phyloP scores from a whole-genome alignment of 2,113 vertebrate species.

The Rhadina sibilatrix region DNA sequence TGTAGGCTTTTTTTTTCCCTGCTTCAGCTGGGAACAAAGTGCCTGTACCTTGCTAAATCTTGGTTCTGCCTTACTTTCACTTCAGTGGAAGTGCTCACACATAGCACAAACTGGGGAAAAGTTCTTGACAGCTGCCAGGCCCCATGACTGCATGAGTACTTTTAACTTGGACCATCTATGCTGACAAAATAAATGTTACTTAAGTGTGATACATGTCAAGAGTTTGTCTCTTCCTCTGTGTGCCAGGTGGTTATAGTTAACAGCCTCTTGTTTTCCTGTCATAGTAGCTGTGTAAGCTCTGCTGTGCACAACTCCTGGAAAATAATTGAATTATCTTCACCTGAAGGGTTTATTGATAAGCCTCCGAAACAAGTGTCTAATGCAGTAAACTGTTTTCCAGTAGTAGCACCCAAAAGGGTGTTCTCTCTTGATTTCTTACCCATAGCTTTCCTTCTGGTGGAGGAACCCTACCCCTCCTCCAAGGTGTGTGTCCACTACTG shows the following conservation, averaged over 20 bases:
- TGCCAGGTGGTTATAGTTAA: accelerated
- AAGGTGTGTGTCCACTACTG: not conserved
- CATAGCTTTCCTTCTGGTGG: accelerated
- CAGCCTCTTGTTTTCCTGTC: accelerated
- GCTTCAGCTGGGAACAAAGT: constrained; percentile 61
- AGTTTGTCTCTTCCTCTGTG: not conserved
- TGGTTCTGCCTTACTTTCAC: constrained; percentile 69
- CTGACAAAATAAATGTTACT: constrained; percentile 55
- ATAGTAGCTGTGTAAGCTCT: not conserved
- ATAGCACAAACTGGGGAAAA: constrained; percentile 49
- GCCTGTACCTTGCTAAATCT: constrained; percentile 61
- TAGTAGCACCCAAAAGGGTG: not conserved
- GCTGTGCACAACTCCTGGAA: accelerated
- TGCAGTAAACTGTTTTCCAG: not conserved
- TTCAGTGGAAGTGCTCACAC: constrained; percentile 46
- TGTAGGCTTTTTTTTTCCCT: constrained; percentile 59
- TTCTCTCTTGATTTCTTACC: not conserved
- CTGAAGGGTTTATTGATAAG: not conserved
- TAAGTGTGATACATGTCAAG: not conserved
- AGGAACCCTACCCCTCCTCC: not conserved
- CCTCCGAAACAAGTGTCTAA: not conserved
- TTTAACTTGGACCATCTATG: constrained; percentile 54
- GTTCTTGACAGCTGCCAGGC: not conserved
- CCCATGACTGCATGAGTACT: constrained; percentile 54
- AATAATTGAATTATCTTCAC: accelerated